Conservation (phyloP, 1,140 invertebrate genomes). For the Probaryconus sp. region DNA sequence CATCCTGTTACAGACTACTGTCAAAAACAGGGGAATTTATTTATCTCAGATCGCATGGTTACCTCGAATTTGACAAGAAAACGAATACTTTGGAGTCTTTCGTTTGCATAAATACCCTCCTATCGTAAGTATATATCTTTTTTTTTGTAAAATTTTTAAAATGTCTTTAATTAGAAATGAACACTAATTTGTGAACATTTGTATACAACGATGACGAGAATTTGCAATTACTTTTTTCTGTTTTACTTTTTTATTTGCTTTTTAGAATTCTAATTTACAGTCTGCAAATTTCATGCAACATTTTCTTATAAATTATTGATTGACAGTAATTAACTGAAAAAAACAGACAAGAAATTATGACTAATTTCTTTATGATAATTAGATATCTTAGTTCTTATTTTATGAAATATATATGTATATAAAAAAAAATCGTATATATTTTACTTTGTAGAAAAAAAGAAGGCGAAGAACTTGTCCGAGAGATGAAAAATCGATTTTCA, state of each 20-base stretch:
- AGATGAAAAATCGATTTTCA: conserved; percentile 86
- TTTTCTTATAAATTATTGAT: too few relatives aligned
- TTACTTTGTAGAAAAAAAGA: conserved; percentile 82
- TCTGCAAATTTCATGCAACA: too few relatives aligned
- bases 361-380: too few relatives aligned
- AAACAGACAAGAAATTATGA: too few relatives aligned
- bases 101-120: conserved; percentile 89
- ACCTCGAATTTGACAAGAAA: conserved; percentile 85
- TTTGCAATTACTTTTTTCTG: conserved; percentile 4
- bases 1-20: conserved; percentile 88
- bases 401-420: conserved; percentile 15
- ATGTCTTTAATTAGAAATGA: too few relatives aligned
- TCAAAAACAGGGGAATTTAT: conserved; percentile 88
- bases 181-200: not conserved
- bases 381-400: not conserved
- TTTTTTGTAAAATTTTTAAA: too few relatives aligned
- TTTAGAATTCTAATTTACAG: too few relatives aligned
- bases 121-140: conserved; percentile 78
- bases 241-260: conserved; percentile 1
- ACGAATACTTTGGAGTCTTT: conserved; percentile 87
- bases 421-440: conserved; percentile 22
- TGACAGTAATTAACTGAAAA: too few relatives aligned
- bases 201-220: not conserved
- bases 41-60: conserved; percentile 88
- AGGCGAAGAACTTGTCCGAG: conserved; percentile 82